Evolutionary conservation across 2,797 vertebrate genomes (phyloP), one percentile per base, ranked within the genome.

Genomic region (Cygnus olor): DNA sequence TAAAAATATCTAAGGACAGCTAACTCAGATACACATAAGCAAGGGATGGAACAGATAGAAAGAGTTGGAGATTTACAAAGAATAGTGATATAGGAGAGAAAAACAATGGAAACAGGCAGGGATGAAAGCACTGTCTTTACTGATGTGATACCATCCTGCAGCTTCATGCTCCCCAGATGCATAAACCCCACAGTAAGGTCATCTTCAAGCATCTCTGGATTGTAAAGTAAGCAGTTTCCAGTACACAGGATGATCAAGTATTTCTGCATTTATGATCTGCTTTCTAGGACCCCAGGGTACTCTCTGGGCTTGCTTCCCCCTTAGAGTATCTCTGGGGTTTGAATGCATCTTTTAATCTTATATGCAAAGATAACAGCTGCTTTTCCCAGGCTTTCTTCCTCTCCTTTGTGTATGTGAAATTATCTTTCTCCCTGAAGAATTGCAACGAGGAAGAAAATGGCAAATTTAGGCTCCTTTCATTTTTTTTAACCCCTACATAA

Each of bases 331-430:
- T 90, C 78, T 72, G 27, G 47, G 32, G 6, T 70, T 72, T 93
- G n/a, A 84, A 64, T 58, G 68, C 25, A 51, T 1, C 1, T 36
- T 88, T 94, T 71, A 60, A 93, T 63, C 53, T 51, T 56, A 88
- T 74, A 9, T 63, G 54, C 68, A 70, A 82, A 90, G 63, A 88
- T 45, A 91, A 68, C 85, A 95, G 77, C 82, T 96, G 80, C 3
- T 85, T 64, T 73, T 57, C 65, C 8, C 68, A 86, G 85, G 38
- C 71, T 90, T 94, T 91, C 66, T 91, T 82, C n/a, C 63, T 91
- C 66, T 86, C 80, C 76, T 96, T 95, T 87, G 40, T 94, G 57
- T 44, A 3, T n/a, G 45, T 36, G 63, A 84, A 94, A 96, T 93
- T 57, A 57, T 91, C 56, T 81, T 11, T 82, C 64, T 90, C 92